Conservation (phyloP, 2,797 vertebrate species). For the Lacerta viridis region DNA sequence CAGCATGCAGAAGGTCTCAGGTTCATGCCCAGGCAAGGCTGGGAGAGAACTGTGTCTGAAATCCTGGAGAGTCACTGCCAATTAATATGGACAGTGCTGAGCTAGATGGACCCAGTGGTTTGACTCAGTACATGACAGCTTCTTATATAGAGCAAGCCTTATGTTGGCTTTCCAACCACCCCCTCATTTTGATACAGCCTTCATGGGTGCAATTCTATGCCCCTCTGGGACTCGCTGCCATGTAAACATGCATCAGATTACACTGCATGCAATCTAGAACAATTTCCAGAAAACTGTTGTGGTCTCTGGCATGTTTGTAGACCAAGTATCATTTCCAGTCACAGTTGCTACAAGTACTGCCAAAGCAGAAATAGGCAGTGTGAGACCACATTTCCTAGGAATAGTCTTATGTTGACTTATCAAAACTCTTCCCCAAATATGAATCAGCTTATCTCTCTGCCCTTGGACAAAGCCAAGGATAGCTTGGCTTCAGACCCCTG, state of each 20-base stretch:
- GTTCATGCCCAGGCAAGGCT: too few species aligned
- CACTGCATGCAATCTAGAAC: neutral
- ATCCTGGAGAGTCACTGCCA: too few species aligned
- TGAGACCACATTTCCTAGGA: neutral
- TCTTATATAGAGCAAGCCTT: slow-evolving; percentile 9
- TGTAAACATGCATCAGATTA: neutral
- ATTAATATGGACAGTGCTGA: too few species aligned
- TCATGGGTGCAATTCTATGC: neutral
- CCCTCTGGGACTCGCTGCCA: neutral
- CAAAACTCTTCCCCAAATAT: neutral
- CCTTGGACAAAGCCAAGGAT: neutral
- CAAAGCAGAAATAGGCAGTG: neutral
- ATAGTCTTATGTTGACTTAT: neutral
- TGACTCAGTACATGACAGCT: too few species aligned
- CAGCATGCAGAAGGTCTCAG: too few species aligned
- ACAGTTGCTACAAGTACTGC: neutral
- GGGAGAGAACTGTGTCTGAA: too few species aligned
- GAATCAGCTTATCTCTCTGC: neutral
- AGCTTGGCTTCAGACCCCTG: neutral
- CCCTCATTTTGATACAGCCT: neutral
- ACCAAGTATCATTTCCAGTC: neutral
- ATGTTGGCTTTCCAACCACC: neutral
- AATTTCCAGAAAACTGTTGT: neutral
- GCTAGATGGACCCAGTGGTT: too few species aligned
- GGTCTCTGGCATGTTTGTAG: neutral